These are phyloP conservation scores for Rynchops niger DNA, from an alignment of 2,113 vertebrate species.

Conservation along the genomic window DNA sequence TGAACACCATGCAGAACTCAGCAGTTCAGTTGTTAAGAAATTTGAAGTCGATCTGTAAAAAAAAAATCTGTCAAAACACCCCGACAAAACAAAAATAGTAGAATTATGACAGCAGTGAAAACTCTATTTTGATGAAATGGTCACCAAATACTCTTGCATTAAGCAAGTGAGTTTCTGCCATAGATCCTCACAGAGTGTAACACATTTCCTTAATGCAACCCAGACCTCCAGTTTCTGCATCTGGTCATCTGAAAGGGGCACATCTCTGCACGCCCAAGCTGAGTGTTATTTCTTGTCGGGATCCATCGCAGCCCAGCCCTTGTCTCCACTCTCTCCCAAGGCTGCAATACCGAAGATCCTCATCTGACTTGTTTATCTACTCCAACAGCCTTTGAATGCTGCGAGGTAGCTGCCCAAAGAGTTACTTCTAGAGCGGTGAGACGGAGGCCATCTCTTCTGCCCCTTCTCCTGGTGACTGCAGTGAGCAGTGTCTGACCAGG, in stretches of 20 bases:
- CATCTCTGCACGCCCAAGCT: background rate
- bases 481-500: fast-evolving
- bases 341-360: background rate
- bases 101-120: background rate
- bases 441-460: background rate
- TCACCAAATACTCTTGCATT: background rate
- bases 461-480: fast-evolving
- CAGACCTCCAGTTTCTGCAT: background rate
- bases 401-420: background rate
- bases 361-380: background rate
- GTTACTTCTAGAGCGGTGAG: background rate
- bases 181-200: background rate
- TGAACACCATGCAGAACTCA: background rate
- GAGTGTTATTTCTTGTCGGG: background rate
- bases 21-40: background rate
- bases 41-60: background rate
- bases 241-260: background rate
- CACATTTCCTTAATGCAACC: background rate
- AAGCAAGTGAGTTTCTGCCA: background rate
- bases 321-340: background rate
- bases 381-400: background rate
- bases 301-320: background rate
- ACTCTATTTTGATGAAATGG: background rate
- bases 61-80: background rate
- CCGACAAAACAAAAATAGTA: background rate